Evolutionary conservation across 2,113 vertebrate species (phyloP), one percentile per base, ranked within the genome.

Genomic region (Protobothrops flavoviridis): DNA sequence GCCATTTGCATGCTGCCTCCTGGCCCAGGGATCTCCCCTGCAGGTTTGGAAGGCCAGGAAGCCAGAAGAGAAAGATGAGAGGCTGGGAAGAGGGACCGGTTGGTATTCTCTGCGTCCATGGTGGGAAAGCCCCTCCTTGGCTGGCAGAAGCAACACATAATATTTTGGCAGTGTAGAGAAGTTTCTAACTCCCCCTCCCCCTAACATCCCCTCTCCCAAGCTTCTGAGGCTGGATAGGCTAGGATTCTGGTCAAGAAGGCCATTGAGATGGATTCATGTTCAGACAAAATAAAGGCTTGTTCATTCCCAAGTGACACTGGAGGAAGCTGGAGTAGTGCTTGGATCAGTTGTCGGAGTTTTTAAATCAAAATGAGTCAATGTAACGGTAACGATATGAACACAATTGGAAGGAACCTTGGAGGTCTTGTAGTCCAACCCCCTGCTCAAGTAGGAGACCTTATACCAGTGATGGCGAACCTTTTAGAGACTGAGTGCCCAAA

Each of bases 1-100:
- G 55, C 55, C 52, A 53, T 53, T 13, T 53, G 10, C 13, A 13
- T 5, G 52, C 81, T 90, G 95, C 91, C 94, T 93, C 92, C 94
- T 24, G 74, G 7, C 33, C 74, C n/a, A 20, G 64, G 15, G 69
- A 81, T 39, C 43, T 86, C 21, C 94, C 50, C 89, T 92, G 61
- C 1, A 1, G n/a, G n/a, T 17, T 17, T 74, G n/a, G 29, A 33
- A 74, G 64, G 64, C n/a, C 64, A 33, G n/a, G 69, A 74, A 74
- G 69, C n/a, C n/a, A 17, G 15, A 39, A 20, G 64, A 69, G 64
- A 15, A 33, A 33, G 69, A 74, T 39, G 69, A 20, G 64, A 33
- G 15, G 69, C 29, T 33, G 64, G 64, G n/a, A n/a, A 33, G 69
- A 39, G n/a, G n/a, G n/a, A 74, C 69, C 2, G 29, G 12, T 69